A percentile compares a stretch with the other conserved stretches of the same genome.
These are phyloP conservation scores for Drosophila mimica DNA, from an alignment of 2,888 invertebrate genomes.

Conservation along the genomic window DNA sequence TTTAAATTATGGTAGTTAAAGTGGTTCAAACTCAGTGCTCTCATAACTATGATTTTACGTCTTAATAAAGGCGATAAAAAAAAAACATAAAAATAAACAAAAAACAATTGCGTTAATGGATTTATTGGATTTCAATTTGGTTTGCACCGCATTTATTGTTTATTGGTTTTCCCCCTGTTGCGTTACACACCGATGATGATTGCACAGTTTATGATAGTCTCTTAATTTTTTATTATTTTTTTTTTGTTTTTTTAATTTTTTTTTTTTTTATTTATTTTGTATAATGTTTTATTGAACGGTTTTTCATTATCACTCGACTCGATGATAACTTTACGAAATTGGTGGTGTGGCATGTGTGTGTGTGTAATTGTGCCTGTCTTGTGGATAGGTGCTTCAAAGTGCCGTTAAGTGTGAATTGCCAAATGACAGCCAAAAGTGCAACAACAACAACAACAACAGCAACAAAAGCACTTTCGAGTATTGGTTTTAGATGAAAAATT, in stretches of 20 bases:
- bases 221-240: constrained; percentile 7
- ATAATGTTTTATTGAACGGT: constrained; percentile 33
- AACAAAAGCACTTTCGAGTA: constrained; percentile 45
- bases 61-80: constrained; percentile 17
- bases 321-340: constrained; percentile 51
- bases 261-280: constrained; percentile 7
- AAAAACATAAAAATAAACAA: neutral
- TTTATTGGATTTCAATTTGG: constrained; percentile 19
- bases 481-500: constrained; percentile 39
- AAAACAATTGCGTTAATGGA: constrained; percentile 42
- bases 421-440: constrained; percentile 50
- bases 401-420: constrained; percentile 68
- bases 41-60: neutral
- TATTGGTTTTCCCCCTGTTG: neutral
- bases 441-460: constrained; percentile 22
- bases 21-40: neutral
- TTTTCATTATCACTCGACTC: constrained; percentile 47
- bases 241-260: neutral
- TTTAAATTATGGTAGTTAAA: neutral
- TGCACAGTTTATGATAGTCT: constrained; percentile 8
- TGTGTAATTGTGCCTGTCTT: neutral
- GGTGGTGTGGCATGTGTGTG: constrained; percentile 38
- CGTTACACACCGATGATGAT: neutral
- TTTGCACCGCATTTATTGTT: constrained; percentile 15
- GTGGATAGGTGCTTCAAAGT: constrained; percentile 46